phyloP scores from a whole-genome alignment of 2,888 invertebrate species.

The Alentia gelatinosa region DNA sequence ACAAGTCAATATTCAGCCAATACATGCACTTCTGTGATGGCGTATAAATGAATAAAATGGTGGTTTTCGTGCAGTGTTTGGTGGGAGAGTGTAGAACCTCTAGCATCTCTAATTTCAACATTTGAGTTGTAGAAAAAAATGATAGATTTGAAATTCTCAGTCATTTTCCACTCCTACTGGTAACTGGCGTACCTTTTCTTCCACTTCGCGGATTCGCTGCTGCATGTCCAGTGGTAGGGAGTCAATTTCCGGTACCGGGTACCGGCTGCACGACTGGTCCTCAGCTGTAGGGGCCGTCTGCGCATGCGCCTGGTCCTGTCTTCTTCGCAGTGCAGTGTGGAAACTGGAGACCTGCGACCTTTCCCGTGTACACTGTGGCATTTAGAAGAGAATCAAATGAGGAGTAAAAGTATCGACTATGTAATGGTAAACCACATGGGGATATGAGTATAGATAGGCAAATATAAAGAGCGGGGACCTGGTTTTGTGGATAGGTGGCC shows the following conservation, averaged over 20 bases:
- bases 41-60: neutral
- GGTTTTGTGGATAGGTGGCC: too few species aligned
- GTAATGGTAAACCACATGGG: too few species aligned
- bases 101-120: neutral
- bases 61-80: neutral
- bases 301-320: too few species aligned
- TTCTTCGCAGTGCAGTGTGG: too few species aligned
- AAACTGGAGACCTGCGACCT: too few species aligned
- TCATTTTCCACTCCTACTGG: neutral
- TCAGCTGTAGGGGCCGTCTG: too few species aligned
- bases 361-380: too few species aligned
- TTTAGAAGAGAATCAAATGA: too few species aligned
- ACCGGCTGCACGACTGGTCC: neutral
- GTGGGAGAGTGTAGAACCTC: neutral
- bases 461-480: too few species aligned
- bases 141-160: neutral
- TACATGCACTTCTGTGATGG: neutral
- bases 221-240: neutral
- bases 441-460: too few species aligned
- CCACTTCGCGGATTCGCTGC: neutral
- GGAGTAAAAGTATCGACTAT: too few species aligned
- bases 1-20: too few species aligned
- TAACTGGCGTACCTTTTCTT: conserved; percentile 28
- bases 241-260: neutral
- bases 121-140: neutral